Evolutionary conservation across 2,113 vertebrate genomes (phyloP).

Genomic region (Trochalopteron elliotii): DNA sequence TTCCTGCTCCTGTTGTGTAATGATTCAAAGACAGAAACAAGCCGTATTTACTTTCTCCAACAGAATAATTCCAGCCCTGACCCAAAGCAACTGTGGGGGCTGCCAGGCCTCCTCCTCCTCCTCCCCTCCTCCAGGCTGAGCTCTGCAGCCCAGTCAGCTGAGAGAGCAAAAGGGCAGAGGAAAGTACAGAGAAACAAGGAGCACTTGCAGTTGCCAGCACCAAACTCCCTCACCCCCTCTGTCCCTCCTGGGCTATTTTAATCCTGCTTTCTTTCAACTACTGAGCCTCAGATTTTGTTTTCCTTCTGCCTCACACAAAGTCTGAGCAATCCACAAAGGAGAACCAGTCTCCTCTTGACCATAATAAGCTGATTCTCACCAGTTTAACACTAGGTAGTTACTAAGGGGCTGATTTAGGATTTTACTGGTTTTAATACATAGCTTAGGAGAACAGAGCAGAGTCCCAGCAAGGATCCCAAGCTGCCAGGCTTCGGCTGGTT

Average conservation of each 20-base stretch:
- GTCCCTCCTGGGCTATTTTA: slow-evolving; percentile 55
- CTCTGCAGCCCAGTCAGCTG: slow-evolving; percentile 45
- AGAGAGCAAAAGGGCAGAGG: slow-evolving; percentile 60
- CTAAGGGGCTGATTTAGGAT: background rate
- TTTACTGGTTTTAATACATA: accelerated
- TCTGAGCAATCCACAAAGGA: background rate
- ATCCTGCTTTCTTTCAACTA: slow-evolving; percentile 43
- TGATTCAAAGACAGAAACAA: slow-evolving; percentile 31
- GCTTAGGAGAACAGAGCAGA: background rate
- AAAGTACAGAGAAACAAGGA: slow-evolving; percentile 47
- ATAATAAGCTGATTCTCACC: background rate
- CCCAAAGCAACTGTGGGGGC: background rate
- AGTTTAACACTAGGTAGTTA: background rate
- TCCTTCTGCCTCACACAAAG: background rate
- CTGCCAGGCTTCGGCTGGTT: background rate
- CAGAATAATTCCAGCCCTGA: slow-evolving; percentile 21
- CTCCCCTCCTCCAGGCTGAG: slow-evolving; percentile 13
- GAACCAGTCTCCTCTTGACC: background rate
- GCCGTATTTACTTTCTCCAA: slow-evolving; percentile 48
- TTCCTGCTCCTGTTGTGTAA: slow-evolving; percentile 58
- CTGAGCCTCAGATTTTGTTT: background rate
- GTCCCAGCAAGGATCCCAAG: background rate
- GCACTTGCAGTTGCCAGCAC: background rate
- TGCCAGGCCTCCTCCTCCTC: background rate
- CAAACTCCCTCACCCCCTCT: background rate